These are phyloP conservation scores for Choristoneura fumiferana DNA, from an alignment of 1,140 invertebrate species.

Conservation along the genomic window DNA sequence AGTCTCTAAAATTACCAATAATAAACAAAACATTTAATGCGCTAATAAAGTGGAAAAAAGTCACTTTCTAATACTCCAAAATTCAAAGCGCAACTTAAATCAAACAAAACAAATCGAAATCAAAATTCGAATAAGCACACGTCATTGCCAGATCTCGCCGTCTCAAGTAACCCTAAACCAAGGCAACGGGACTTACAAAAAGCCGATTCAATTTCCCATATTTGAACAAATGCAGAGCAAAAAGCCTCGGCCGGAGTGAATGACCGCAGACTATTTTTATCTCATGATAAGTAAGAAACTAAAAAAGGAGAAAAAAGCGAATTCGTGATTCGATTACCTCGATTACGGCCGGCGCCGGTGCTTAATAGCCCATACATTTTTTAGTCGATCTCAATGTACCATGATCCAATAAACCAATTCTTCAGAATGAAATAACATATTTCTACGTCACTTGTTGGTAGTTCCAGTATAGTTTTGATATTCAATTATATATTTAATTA, in stretches of 20 bases:
- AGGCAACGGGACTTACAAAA: slow-evolving; percentile 13
- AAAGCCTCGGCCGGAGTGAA: background rate
- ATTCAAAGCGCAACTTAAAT: too few species aligned
- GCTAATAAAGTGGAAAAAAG: too few species aligned
- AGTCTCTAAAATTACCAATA: too few species aligned
- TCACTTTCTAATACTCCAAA: too few species aligned
- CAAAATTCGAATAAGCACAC: too few species aligned
- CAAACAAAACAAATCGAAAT: too few species aligned
- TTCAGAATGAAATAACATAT: background rate
- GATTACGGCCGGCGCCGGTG: slow-evolving; percentile 8
- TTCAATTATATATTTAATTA: background rate
- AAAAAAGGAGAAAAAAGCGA: slow-evolving; percentile 7
- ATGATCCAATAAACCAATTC: background rate
- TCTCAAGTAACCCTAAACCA: too few species aligned
- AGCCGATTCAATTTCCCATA: slow-evolving; percentile 14
- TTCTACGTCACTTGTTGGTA: too few species aligned
- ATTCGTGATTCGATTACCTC: slow-evolving; percentile 16
- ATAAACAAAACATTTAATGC: too few species aligned
- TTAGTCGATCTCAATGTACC: background rate
- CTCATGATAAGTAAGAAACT: slow-evolving; percentile 5
- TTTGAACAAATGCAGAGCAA: slow-evolving; percentile 17
- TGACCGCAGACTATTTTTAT: slow-evolving; percentile 16
- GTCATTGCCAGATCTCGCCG: too few species aligned
- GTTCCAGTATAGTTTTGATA: background rate
- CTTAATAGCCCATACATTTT: background rate